phyloP scores from a whole-genome alignment of 2,797 vertebrate species.

The Furcifer pardalis region DNA sequence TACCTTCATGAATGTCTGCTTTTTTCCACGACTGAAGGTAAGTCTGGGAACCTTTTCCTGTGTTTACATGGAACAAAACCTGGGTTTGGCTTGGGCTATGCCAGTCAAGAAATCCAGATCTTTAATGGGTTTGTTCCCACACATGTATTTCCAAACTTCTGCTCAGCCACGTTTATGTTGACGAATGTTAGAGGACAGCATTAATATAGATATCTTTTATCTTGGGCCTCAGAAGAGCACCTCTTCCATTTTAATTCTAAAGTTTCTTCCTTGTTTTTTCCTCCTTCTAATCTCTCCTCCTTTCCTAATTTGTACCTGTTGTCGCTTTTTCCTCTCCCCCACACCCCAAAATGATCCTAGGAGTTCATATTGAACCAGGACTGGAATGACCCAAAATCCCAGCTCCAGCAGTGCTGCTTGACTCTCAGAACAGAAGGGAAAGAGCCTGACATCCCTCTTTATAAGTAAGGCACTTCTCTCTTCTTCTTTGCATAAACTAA shows the following conservation, averaged over 20 bases:
- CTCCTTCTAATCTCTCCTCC: background rate
- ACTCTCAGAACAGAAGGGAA: slow-evolving; percentile 97
- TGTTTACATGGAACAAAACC: background rate
- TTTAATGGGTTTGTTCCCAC: background rate
- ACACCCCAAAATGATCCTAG: slow-evolving; percentile 74
- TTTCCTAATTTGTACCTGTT: background rate
- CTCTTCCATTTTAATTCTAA: background rate
- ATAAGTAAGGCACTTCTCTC: slow-evolving; percentile 85
- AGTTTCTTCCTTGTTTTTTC: background rate
- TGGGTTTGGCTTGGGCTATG: background rate
- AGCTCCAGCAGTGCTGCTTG: slow-evolving; percentile 97
- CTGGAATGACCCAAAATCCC: slow-evolving; percentile 99
- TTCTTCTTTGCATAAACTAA: background rate
- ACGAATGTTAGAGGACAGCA: background rate
- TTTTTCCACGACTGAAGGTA: slow-evolving; percentile 98
- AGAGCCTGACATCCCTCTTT: slow-evolving; percentile 96
- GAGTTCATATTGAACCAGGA: slow-evolving; percentile 99
- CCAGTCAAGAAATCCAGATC: background rate
- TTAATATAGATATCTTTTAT: no score
- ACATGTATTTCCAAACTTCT: background rate
- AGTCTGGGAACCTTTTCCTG: slow-evolving; percentile 45
- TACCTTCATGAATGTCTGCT: slow-evolving; percentile 99
- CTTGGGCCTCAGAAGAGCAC: no score
- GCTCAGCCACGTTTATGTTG: background rate
- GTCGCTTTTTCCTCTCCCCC: background rate